Evolutionary conservation across 2,888 invertebrate species (phyloP).

Genomic region (Chaetoderma sp.): DNA sequence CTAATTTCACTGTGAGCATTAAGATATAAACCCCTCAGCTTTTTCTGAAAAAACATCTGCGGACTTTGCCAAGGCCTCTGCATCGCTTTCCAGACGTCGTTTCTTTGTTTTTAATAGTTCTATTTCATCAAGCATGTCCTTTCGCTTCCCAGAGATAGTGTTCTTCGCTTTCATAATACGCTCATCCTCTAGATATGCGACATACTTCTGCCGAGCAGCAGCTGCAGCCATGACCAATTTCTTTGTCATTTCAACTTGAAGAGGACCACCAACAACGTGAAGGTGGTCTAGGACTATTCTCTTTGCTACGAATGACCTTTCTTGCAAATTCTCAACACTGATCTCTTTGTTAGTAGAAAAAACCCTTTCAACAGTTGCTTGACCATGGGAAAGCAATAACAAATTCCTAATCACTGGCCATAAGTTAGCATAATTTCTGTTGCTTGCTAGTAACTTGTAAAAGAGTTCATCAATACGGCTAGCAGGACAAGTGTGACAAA

Average conservation of each 20-base stretch:
- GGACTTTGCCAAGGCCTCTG: neutral
- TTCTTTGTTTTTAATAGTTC: neutral
- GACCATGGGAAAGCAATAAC: slow-evolving; percentile 20
- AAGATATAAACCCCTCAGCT: neutral
- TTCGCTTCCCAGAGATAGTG: too few relatives aligned
- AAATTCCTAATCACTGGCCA: slow-evolving; percentile 13
- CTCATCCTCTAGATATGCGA: neutral
- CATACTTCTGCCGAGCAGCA: neutral
- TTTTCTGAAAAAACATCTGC: neutral
- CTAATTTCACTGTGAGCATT: too few relatives aligned
- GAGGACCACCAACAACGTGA: neutral
- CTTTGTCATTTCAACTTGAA: neutral
- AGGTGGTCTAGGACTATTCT: neutral
- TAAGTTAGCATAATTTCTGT: neutral
- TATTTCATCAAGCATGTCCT: neutral
- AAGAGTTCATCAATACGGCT: slow-evolving; percentile 18
- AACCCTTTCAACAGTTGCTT: slow-evolving; percentile 22
- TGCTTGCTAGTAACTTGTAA: neutral
- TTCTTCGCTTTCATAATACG: neutral
- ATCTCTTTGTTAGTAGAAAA: slow-evolving; percentile 17
- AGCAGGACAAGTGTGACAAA: too few relatives aligned
- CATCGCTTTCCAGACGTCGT: neutral
- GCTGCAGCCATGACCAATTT: neutral
- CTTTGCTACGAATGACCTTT: neutral
- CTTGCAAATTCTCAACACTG: neutral